phyloP scores from a whole-genome alignment of 1,140 invertebrate species.

The Telenomus remus region DNA sequence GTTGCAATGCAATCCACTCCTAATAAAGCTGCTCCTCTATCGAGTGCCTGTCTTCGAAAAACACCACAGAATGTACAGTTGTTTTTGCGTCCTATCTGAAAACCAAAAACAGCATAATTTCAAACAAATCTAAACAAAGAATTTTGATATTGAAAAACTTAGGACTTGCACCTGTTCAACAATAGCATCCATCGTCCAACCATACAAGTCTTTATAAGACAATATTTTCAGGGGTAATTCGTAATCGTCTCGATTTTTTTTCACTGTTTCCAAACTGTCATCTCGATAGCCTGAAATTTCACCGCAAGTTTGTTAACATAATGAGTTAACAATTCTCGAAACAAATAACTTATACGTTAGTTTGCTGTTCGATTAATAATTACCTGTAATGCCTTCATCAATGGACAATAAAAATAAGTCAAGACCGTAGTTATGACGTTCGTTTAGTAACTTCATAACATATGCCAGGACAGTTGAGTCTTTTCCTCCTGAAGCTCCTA shows the following conservation, averaged over 20 bases:
- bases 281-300: constrained; percentile 89
- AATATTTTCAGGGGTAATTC: constrained; percentile 95
- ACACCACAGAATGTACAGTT: constrained; percentile 99
- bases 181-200: constrained; percentile 99
- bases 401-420: constrained; percentile 95
- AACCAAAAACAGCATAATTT: constrained; percentile 24
- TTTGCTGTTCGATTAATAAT: neutral
- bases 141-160: too few species aligned
- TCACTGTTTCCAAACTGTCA: constrained; percentile 98
- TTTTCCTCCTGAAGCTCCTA: constrained; percentile 98
- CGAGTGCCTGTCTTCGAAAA: constrained; percentile 95
- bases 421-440: constrained; percentile 93
- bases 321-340: neutral
- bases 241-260: constrained; percentile 95
- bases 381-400: constrained; percentile 97
- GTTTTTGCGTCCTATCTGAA: constrained; percentile 94
- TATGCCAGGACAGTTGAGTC: constrained; percentile 97
- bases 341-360: neutral
- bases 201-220: constrained; percentile 98
- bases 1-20: constrained; percentile 96
- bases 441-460: constrained; percentile 93
- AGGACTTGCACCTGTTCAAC: constrained; percentile 89
- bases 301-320: neutral
- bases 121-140: too few species aligned
- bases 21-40: constrained; percentile 91